Conservation (phyloP, 1,140 invertebrate genomes). For the Drosophila tsacasi region DNA sequence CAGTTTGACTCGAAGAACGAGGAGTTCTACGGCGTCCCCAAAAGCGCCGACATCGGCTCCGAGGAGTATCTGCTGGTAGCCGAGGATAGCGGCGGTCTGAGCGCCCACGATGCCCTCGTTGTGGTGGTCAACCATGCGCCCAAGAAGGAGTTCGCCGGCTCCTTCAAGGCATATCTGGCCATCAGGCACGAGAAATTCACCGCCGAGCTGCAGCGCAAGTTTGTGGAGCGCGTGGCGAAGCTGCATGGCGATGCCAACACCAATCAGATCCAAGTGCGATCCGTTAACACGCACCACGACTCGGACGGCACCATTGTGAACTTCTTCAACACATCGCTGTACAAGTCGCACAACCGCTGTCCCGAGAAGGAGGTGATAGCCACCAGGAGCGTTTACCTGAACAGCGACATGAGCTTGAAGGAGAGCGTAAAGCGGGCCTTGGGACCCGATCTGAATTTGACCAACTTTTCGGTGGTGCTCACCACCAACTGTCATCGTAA, state of each 20-base stretch:
- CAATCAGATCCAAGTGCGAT: slow-evolving; percentile 89
- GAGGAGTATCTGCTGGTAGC: slow-evolving; percentile 91
- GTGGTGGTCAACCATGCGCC: slow-evolving; percentile 89
- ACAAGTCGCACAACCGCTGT: slow-evolving; percentile 88
- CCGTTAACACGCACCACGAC: slow-evolving; percentile 77
- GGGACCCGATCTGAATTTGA: slow-evolving; percentile 91
- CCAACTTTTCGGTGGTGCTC: slow-evolving; percentile 89
- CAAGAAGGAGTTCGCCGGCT: slow-evolving; percentile 87
- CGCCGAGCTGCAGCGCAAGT: slow-evolving; percentile 90
- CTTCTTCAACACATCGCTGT: slow-evolving; percentile 89
- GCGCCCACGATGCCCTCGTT: slow-evolving; percentile 91
- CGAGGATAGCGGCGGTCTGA: slow-evolving; percentile 89
- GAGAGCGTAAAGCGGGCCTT: slow-evolving; percentile 90
- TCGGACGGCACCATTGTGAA: slow-evolving; percentile 75
- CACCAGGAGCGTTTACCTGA: slow-evolving; percentile 89
- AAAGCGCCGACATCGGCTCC: slow-evolving; percentile 88
- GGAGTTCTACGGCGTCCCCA: slow-evolving; percentile 95
- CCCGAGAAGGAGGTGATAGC: slow-evolving; percentile 91
- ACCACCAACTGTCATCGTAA: slow-evolving; percentile 90
- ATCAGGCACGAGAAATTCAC: slow-evolving; percentile 90
- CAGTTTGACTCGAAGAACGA: slow-evolving; percentile 95
- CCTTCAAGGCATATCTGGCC: slow-evolving; percentile 93
- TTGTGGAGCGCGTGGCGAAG: slow-evolving; percentile 91
- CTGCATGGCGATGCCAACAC: slow-evolving; percentile 92
- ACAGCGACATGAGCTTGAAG: slow-evolving; percentile 88